Evolutionary conservation across 1,140 invertebrate genomes (phyloP).

Genomic region (Chrysoperla carnea): DNA sequence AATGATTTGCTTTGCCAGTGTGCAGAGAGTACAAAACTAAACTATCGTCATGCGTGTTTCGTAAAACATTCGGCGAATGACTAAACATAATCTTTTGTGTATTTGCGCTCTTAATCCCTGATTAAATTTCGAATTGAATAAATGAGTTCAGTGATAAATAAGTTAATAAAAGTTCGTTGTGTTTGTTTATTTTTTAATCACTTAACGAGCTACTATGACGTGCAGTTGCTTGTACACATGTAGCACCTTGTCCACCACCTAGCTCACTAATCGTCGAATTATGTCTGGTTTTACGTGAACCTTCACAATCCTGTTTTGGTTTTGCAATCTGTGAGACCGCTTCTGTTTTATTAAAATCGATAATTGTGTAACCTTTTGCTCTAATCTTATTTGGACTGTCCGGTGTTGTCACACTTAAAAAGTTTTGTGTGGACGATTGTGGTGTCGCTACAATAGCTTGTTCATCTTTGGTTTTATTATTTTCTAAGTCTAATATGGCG

Average conservation of each 20-base stretch:
- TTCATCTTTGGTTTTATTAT: slow-evolving; percentile 14
- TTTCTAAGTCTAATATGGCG: slow-evolving; percentile 53
- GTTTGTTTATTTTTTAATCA: slow-evolving; percentile 23
- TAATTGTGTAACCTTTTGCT: slow-evolving; percentile 69
- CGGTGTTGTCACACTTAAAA: slow-evolving; percentile 19
- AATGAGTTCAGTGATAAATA: too few relatives aligned
- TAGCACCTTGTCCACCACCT: slow-evolving; percentile 2
- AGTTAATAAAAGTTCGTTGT: too few relatives aligned
- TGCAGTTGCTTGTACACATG: slow-evolving; percentile 17
- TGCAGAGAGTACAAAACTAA: too few relatives aligned
- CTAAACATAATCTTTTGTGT: too few relatives aligned
- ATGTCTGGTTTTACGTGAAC: slow-evolving; percentile 43
- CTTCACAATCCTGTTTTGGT: slow-evolving; percentile 32
- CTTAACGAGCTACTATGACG: slow-evolving; percentile 35
- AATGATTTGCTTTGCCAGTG: too few relatives aligned
- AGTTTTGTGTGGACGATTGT: slow-evolving; percentile 7
- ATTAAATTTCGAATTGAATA: too few relatives aligned
- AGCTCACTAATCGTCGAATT: slow-evolving; percentile 39
- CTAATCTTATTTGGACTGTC: slow-evolving; percentile 33
- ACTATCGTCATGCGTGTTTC: too few relatives aligned
- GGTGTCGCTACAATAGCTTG: not conserved
- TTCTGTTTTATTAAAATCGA: slow-evolving; percentile 84
- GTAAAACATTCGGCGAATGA: too few relatives aligned
- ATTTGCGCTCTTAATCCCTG: too few relatives aligned
- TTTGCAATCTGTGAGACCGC: slow-evolving; percentile 54